A percentile compares a stretch with the other conserved stretches of the same genome.
phyloP scores from a whole-genome alignment of 2,113 vertebrate genomes.

The Mus musculus region DNA sequence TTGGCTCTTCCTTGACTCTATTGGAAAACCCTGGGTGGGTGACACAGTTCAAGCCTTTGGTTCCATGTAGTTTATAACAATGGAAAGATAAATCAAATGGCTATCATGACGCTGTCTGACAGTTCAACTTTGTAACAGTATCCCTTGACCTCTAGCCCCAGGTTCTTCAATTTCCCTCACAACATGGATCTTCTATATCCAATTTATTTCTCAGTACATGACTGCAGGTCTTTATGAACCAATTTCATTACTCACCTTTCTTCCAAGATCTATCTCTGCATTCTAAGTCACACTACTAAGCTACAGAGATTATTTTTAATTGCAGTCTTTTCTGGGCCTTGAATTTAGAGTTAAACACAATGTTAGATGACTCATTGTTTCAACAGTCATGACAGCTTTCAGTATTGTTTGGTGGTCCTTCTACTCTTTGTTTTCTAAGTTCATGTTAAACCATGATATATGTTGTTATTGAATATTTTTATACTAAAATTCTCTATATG shows the following conservation, averaged over 20 bases:
- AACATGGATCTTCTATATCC: not conserved
- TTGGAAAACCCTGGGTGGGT: not conserved
- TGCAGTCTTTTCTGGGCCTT: not conserved
- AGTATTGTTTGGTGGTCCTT: not conserved
- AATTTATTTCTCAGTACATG: constrained; percentile 29
- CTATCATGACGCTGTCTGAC: not conserved
- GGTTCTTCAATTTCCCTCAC: not conserved
- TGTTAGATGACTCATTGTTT: not conserved
- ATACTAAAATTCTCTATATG: not conserved
- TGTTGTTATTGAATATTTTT: not conserved
- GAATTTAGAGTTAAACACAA: not conserved
- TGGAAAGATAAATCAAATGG: constrained; percentile 14
- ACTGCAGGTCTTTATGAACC: constrained; percentile 13
- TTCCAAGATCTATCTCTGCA: not conserved
- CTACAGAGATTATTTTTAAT: not conserved
- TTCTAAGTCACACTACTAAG: not conserved
- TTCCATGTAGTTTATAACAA: constrained; percentile 8
- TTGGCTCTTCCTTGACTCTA: not conserved
- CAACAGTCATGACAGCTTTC: not conserved
- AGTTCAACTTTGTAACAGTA: constrained; percentile 5
- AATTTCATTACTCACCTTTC: constrained; percentile 19
- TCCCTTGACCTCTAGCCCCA: not conserved
- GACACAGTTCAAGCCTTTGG: not conserved
- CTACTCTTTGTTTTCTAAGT: not conserved
- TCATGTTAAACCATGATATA: constrained; percentile 8